phyloP scores from a whole-genome alignment of 1,140 invertebrate species.

The Copidosoma floridanum region DNA sequence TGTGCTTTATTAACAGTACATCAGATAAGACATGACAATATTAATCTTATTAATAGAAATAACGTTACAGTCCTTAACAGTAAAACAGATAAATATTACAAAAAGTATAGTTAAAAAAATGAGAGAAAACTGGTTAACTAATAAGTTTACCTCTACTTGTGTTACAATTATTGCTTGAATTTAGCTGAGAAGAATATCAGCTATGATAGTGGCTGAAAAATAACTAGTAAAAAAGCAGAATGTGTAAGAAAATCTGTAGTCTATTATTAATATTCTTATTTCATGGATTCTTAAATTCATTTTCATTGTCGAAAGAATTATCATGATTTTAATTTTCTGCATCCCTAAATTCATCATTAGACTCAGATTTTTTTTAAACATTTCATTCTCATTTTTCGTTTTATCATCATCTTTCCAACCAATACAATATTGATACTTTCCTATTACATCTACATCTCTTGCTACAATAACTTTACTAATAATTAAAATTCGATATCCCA shows the following conservation, averaged over 20 bases:
- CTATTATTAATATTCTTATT: too few relatives aligned
- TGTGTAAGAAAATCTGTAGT: slow-evolving; percentile 70
- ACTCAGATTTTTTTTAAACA: too few relatives aligned
- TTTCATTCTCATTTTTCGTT: too few relatives aligned
- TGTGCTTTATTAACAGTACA: slow-evolving; percentile 66
- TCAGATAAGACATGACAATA: slow-evolving; percentile 59
- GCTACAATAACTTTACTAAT: too few relatives aligned
- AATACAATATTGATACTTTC: too few relatives aligned
- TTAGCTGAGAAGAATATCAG: slow-evolving; percentile 89
- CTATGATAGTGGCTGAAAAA: slow-evolving; percentile 83
- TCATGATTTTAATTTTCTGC: too few relatives aligned
- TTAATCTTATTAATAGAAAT: slow-evolving; percentile 63
- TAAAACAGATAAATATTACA: slow-evolving; percentile 65
- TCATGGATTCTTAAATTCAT: too few relatives aligned
- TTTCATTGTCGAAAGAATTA: too few relatives aligned
- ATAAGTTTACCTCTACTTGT: slow-evolving; percentile 67
- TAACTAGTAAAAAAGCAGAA: slow-evolving; percentile 81
- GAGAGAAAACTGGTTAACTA: slow-evolving; percentile 34
- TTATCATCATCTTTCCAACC: too few relatives aligned
- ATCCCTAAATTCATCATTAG: too few relatives aligned
- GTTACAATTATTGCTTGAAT: slow-evolving; percentile 83
- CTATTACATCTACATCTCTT: too few relatives aligned
- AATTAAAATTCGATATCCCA: too few relatives aligned
- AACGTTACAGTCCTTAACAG: slow-evolving; percentile 79
- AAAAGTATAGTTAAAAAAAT: not conserved